phyloP scores from a whole-genome alignment of 2,797 vertebrate species.

The Onychomys leucogaster region DNA sequence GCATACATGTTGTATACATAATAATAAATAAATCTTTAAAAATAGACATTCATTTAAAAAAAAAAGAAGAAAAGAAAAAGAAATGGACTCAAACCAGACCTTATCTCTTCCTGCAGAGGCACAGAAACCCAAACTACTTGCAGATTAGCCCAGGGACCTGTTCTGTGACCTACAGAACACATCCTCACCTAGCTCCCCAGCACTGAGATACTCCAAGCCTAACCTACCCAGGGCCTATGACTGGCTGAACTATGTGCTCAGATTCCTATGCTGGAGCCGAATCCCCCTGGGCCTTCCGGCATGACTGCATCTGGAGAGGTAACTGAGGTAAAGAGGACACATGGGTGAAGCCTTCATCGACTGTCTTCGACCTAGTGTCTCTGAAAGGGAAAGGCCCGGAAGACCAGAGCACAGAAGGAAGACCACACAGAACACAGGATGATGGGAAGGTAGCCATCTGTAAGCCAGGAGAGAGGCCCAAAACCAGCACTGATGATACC shows the following conservation, averaged over 20 bases:
- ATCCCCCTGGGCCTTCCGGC: background rate
- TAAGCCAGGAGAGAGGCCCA: background rate
- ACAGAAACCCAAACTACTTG: background rate
- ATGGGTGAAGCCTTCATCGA: background rate
- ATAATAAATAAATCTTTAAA: no score
- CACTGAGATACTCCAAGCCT: background rate
- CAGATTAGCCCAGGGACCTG: background rate
- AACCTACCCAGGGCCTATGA: background rate
- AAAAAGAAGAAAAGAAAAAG: no score
- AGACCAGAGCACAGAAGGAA: background rate
- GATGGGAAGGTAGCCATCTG: no score
- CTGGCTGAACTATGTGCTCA: fast-evolving
- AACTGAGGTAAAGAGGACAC: background rate
- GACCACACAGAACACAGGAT: background rate
- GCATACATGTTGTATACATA: no score
- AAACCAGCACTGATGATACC: background rate
- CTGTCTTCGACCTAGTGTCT: background rate
- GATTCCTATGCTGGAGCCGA: background rate
- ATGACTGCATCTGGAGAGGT: background rate
- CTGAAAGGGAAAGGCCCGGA: background rate
- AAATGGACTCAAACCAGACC: background rate
- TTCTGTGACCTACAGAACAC: background rate
- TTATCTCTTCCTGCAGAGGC: background rate
- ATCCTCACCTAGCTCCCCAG: background rate
- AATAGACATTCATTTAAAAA: no score